Percentiles rank a stretch among this genome's conserved stretches.
Conservation (phyloP, 2,113 vertebrate genomes). For the Siniperca chuatsi region DNA sequence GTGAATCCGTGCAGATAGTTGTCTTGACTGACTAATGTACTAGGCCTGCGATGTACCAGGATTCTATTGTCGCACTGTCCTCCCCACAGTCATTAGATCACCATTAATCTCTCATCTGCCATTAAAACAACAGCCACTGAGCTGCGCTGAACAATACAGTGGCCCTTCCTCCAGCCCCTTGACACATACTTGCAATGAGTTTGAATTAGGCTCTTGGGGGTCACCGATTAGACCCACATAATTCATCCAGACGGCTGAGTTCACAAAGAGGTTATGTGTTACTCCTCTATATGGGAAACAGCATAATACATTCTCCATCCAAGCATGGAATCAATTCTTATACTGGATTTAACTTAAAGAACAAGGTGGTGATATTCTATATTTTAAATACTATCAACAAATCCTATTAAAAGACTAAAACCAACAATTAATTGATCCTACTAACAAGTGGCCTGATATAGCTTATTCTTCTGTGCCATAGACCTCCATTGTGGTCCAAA, state of each 20-base stretch:
- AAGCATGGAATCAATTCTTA: neutral
- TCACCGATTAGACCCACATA: constrained; percentile 77
- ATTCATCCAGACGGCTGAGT: constrained; percentile 71
- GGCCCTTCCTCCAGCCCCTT: constrained; percentile 59
- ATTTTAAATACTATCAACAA: neutral
- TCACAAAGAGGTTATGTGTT: constrained; percentile 74
- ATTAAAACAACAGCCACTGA: constrained; percentile 76
- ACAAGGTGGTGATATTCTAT: neutral
- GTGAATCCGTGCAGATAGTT: constrained; percentile 36
- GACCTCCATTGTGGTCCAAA: neutral
- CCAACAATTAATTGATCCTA: neutral
- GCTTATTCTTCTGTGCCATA: too few species aligned
- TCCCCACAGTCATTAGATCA: constrained; percentile 75
- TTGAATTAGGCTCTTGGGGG: constrained; percentile 77
- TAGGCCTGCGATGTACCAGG: constrained; percentile 40
- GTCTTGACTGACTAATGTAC: constrained; percentile 69
- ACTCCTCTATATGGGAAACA: constrained; percentile 18
- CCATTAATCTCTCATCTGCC: constrained; percentile 78
- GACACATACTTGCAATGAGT: constrained; percentile 64
- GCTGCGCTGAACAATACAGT: constrained; percentile 62
- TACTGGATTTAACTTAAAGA: neutral
- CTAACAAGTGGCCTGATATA: neutral
- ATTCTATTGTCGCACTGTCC: constrained; percentile 72
- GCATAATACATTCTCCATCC: constrained; percentile 14
- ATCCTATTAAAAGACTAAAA: neutral